These are phyloP conservation scores for Scylla paramamosain DNA, from an alignment of 1,140 invertebrate genomes.

Conservation along the genomic window DNA sequence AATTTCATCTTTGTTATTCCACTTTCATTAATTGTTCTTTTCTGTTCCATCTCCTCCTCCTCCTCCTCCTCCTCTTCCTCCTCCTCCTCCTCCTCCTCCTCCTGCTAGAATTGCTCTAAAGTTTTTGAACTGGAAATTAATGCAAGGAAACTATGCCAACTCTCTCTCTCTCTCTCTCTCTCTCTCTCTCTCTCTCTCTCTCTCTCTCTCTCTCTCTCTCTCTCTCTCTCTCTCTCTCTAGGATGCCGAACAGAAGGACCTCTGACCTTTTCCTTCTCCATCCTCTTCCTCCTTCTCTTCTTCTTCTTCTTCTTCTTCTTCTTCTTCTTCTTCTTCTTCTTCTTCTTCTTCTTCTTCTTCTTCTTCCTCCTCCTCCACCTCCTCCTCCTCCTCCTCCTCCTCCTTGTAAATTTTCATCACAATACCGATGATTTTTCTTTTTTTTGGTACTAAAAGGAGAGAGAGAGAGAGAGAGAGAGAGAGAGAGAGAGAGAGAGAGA, in stretches of 20 bases:
- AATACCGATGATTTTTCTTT: too few species aligned
- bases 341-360: background rate
- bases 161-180: slow-evolving; percentile 35
- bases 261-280: background rate
- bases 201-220: slow-evolving; percentile 42
- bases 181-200: background rate
- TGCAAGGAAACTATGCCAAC: background rate
- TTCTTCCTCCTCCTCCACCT: too few species aligned
- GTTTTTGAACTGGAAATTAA: too few species aligned
- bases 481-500: too few species aligned
- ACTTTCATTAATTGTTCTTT: too few species aligned
- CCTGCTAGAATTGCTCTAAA: background rate
- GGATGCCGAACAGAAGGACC: background rate
- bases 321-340: background rate
- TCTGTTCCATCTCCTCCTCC: too few species aligned
- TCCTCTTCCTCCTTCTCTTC: background rate
- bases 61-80: background rate
- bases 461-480: too few species aligned
- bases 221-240: background rate
- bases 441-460: too few species aligned
- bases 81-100: background rate
- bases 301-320: background rate
- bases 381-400: background rate
- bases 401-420: background rate
- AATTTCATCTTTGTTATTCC: too few species aligned